Conservation (phyloP, 2,113 vertebrate genomes). For the Otocyon megalotis region DNA sequence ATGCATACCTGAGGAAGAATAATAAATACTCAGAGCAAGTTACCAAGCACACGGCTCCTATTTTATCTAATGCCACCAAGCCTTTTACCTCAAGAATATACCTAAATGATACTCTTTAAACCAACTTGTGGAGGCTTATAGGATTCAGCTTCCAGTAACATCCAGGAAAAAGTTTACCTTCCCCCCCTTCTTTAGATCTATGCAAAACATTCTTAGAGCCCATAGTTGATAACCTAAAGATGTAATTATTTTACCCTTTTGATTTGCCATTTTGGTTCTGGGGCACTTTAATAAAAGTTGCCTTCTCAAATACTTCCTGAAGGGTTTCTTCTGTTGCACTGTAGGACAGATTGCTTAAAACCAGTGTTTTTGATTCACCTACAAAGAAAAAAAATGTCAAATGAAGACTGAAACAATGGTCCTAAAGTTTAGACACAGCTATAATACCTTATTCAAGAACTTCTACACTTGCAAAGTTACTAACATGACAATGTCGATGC, state of each 20-base stretch:
- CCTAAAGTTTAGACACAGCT: neutral
- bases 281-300: slow-evolving; percentile 92
- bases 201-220: neutral
- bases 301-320: slow-evolving; percentile 95
- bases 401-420: neutral
- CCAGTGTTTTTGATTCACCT: slow-evolving; percentile 91
- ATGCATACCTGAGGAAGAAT: slow-evolving; percentile 89
- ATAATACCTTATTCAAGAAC: neutral
- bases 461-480: neutral
- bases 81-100: neutral
- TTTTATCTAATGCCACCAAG: neutral
- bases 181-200: too few species aligned
- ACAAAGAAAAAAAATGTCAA: neutral
- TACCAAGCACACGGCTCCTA: neutral
- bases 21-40: slow-evolving; percentile 13
- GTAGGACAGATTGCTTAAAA: slow-evolving; percentile 96
- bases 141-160: neutral
- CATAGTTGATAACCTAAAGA: neutral
- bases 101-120: neutral
- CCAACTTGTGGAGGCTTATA: neutral
- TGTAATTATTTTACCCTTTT: slow-evolving; percentile 91
- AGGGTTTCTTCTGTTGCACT: slow-evolving; percentile 93
- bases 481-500: neutral
- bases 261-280: slow-evolving; percentile 93
- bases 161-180: neutral